Evolutionary conservation across 2,797 vertebrate species (phyloP).

Genomic region (Chrosomus eos): DNA sequence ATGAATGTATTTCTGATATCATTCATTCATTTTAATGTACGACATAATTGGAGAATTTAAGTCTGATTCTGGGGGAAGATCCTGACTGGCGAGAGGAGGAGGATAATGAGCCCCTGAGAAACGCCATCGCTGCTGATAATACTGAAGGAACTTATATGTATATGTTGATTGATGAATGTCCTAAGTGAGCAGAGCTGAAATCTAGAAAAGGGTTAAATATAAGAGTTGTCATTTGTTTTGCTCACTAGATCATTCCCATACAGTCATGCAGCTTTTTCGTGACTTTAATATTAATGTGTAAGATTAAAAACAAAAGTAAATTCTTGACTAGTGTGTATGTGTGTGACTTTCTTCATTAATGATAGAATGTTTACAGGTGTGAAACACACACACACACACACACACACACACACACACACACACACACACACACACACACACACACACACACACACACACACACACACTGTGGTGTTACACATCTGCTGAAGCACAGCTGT

Average conservation of each 20-base stretch:
- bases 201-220: not conserved
- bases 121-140: no score
- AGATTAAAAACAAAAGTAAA: not conserved
- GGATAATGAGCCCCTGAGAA: no score
- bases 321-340: not conserved
- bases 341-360: not conserved
- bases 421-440: constrained; percentile 29
- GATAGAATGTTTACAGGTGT: not conserved
- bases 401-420: constrained; percentile 1
- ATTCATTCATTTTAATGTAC: no score
- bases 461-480: constrained; percentile 47
- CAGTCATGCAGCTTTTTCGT: not conserved
- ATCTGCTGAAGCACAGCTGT: constrained; percentile 79
- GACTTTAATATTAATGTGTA: not conserved
- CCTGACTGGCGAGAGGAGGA: no score
- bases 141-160: no score
- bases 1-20: no score
- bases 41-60: no score
- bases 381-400: not conserved
- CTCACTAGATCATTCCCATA: not conserved
- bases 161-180: not conserved
- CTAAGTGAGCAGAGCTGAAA: not conserved
- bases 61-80: no score
- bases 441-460: constrained; percentile 42
- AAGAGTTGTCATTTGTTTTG: not conserved